These are phyloP conservation scores for Chironomus striatipennis DNA, from an alignment of 1,140 invertebrate species.

Conservation along the genomic window DNA sequence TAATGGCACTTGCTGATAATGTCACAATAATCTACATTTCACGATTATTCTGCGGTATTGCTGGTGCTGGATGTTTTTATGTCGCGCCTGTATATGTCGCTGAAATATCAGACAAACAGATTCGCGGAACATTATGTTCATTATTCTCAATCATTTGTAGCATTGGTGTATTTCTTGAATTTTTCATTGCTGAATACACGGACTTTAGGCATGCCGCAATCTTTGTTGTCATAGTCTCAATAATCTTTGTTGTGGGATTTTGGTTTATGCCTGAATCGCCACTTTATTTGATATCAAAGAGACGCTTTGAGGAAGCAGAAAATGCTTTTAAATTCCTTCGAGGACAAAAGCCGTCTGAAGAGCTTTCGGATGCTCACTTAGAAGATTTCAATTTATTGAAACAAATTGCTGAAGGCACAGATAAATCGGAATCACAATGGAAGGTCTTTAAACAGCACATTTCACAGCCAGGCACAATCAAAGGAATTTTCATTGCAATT, in stretches of 20 bases:
- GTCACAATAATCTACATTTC: conserved; percentile 36
- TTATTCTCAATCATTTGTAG: conserved; percentile 75
- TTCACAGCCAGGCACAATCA: background rate
- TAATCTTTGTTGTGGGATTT: conserved; percentile 55
- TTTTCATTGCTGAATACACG: conserved; percentile 56
- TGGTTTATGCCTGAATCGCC: conserved; percentile 77
- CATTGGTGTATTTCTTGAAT: conserved; percentile 69
- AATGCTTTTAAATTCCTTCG: conserved; percentile 43
- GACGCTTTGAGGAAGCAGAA: conserved; percentile 52
- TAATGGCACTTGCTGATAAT: conserved; percentile 30
- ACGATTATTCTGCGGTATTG: conserved; percentile 41
- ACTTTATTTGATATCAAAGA: conserved; percentile 51
- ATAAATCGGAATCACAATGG: background rate
- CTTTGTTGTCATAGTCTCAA: conserved; percentile 54
- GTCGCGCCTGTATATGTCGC: conserved; percentile 45
- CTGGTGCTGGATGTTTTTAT: conserved; percentile 41
- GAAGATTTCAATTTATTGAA: background rate
- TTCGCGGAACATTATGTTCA: conserved; percentile 69
- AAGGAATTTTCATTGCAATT: background rate
- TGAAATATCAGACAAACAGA: conserved; percentile 47
- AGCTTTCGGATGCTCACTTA: background rate
- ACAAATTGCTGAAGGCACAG: background rate
- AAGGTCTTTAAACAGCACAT: background rate
- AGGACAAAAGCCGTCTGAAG: background rate
- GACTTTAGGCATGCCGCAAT: conserved; percentile 57